Evolutionary conservation across 2,113 vertebrate genomes (phyloP).

Genomic region (Gadus macrocephalus): DNA sequence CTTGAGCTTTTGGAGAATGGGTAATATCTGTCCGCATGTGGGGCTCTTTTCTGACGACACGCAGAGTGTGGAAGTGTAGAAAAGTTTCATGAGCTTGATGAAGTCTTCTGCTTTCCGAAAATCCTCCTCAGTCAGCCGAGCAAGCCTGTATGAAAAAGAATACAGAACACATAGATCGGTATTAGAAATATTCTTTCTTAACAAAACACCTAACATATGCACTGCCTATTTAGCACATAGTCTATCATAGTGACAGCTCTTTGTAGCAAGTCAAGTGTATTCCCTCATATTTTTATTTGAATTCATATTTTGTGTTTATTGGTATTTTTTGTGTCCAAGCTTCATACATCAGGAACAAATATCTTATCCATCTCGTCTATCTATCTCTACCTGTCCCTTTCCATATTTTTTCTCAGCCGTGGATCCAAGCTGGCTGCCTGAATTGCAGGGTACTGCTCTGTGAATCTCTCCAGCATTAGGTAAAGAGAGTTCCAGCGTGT

Average conservation of each 20-base stretch:
- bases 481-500: conserved; percentile 21
- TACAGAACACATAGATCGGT: not conserved
- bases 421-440: conserved; percentile 15
- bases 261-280: not conserved
- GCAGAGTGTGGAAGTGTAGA: conserved; percentile 15
- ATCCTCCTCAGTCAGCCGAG: conserved; percentile 11
- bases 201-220: no score
- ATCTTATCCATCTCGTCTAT: not conserved
- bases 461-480: conserved; percentile 20
- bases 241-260: not conserved
- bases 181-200: not conserved
- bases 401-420: conserved; percentile 13
- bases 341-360: not conserved
- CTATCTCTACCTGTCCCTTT: conserved; percentile 18
- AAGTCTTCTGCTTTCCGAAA: conserved; percentile 20
- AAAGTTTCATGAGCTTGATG: conserved; percentile 8
- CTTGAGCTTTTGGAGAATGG: conserved; percentile 17
- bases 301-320: not conserved
- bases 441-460: conserved; percentile 20
- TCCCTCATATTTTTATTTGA: not conserved
- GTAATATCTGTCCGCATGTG: conserved; percentile 11
- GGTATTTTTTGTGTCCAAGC: no score
- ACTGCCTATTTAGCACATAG: not conserved
- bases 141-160: conserved; percentile 4
- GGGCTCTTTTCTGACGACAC: conserved; percentile 11